phyloP scores from a whole-genome alignment of 2,888 invertebrate genomes.

The Pediacus dermestoides region DNA sequence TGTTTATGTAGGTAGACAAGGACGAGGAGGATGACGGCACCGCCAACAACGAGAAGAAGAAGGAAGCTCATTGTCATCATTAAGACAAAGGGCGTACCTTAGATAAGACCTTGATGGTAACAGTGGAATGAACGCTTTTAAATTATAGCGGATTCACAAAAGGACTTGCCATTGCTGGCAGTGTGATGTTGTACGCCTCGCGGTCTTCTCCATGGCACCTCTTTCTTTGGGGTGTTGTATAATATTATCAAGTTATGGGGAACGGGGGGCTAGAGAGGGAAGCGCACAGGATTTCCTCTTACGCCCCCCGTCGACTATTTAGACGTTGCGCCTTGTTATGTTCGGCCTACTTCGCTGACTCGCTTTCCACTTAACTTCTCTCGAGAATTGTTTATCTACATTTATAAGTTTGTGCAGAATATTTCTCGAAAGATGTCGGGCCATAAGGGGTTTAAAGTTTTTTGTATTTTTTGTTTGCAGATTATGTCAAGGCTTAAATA shows the following conservation, averaged over 20 bases:
- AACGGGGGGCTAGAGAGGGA: not conserved
- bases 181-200: no score
- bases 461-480: no score
- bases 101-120: constrained; percentile 1
- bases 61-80: constrained; percentile 8
- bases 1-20: constrained; percentile 5
- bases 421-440: no score
- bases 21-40: not conserved
- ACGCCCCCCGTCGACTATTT: no score
- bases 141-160: constrained; percentile 3
- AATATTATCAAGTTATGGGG: constrained; percentile 8
- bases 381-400: constrained; percentile 2
- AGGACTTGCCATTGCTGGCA: constrained; percentile 1
- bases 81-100: constrained; percentile 7
- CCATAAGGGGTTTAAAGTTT: no score
- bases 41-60: not conserved
- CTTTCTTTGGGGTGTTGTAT: not conserved
- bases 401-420: constrained; percentile 1
- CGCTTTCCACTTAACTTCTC: constrained; percentile 5
- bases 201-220: not conserved
- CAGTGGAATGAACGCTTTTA: constrained; percentile 7
- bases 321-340: constrained; percentile 1
- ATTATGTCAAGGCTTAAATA: no score
- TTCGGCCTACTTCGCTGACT: no score
- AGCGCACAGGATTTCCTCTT: constrained; percentile 8